phyloP scores from a whole-genome alignment of 2,113 vertebrate species.

The Mustela nigripes region DNA sequence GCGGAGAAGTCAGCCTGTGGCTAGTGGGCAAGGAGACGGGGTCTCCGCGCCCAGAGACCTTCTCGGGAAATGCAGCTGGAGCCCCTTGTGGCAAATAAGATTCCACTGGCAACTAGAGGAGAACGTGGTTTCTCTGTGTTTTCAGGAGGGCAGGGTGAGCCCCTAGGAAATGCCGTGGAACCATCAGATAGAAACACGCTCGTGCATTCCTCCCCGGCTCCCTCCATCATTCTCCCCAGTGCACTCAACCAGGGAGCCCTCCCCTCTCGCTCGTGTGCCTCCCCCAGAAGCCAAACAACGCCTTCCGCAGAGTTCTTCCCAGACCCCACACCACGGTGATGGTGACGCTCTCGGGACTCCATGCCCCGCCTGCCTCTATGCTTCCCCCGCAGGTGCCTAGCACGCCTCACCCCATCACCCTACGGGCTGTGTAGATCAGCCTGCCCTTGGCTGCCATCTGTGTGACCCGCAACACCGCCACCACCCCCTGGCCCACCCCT shows the following conservation, averaged over 20 bases:
- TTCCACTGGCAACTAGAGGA: neutral
- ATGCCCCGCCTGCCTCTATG: neutral
- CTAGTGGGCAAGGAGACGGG: neutral
- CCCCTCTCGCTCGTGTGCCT: neutral
- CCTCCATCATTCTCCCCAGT: neutral
- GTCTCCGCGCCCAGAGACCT: neutral
- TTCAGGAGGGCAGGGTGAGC: neutral
- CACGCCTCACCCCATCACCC: fast-evolving
- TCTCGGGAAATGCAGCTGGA: neutral
- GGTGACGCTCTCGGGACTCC: fast-evolving
- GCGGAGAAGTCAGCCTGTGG: neutral
- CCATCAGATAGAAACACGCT: neutral
- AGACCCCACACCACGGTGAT: neutral
- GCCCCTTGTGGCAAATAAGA: neutral
- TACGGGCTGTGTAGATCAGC: neutral
- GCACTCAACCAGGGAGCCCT: fast-evolving
- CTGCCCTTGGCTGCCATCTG: neutral
- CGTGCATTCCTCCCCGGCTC: neutral
- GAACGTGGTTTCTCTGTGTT: neutral
- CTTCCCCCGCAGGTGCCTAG: neutral
- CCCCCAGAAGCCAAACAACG: neutral
- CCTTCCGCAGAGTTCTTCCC: neutral
- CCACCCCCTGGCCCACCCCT: neutral
- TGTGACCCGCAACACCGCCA: too few species aligned
- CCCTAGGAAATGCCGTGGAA: neutral